phyloP scores from a whole-genome alignment of 2,888 invertebrate species.

The Mesochorus sp. region DNA sequence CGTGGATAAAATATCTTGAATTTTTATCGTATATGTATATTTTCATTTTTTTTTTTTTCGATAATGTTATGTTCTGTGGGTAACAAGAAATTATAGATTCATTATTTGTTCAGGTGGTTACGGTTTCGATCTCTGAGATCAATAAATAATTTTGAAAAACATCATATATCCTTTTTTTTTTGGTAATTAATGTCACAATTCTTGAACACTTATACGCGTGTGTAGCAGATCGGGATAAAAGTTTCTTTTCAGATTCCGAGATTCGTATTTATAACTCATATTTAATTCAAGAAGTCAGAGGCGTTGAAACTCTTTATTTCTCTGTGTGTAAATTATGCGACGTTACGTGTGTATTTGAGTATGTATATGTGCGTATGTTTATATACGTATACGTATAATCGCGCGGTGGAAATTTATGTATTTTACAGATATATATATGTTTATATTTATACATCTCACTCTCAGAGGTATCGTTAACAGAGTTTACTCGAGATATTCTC shows the following conservation, averaged over 20 bases:
- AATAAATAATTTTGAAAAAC: conserved; percentile 2
- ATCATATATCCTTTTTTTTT: conserved; percentile 4
- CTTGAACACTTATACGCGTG: not conserved
- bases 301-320: conserved; percentile 23
- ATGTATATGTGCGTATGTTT: no score
- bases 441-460: conserved; percentile 6
- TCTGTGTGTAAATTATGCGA: not conserved
- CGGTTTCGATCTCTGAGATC: no score
- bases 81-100: not conserved
- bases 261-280: conserved; percentile 26
- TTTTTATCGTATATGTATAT: no score
- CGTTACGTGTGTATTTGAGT: not conserved
- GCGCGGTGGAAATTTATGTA: no score
- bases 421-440: conserved; percentile 9
- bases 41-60: no score
- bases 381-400: not conserved
- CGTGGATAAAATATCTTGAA: conserved; percentile 5
- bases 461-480: conserved; percentile 41
- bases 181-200: conserved; percentile 20
- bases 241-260: not conserved
- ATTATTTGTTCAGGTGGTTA: not conserved
- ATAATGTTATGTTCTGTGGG: no score
- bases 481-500: conserved; percentile 26
- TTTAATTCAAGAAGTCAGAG: conserved; percentile 40
- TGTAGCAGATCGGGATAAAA: not conserved